These are phyloP conservation scores for Drosophila testacea DNA, from an alignment of 2,888 invertebrate genomes.

Conservation along the genomic window DNA sequence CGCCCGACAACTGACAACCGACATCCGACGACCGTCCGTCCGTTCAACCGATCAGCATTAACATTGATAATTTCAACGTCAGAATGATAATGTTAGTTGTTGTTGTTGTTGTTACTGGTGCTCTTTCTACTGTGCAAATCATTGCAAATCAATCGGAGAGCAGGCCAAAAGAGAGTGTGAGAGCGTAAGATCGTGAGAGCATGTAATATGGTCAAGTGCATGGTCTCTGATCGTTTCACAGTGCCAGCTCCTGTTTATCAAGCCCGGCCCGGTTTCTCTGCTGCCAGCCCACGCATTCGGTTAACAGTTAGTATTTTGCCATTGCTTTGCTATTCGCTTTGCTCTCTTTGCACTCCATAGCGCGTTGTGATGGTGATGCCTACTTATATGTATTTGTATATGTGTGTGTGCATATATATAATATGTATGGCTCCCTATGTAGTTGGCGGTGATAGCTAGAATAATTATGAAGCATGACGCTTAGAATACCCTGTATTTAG, in stretches of 20 bases:
- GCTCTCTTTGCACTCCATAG: slow-evolving; percentile 41
- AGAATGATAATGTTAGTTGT: slow-evolving; percentile 26
- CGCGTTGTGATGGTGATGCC: slow-evolving; percentile 22
- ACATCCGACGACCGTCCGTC: neutral
- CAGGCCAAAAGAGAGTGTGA: neutral
- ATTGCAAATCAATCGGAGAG: slow-evolving; percentile 19
- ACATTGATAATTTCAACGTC: slow-evolving; percentile 34
- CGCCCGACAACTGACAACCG: too few species aligned
- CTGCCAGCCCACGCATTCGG: slow-evolving; percentile 55
- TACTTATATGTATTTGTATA: slow-evolving; percentile 3
- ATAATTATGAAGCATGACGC: neutral
- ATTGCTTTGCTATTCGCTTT: slow-evolving; percentile 26
- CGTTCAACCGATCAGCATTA: slow-evolving; percentile 21
- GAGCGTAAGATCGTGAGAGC: slow-evolving; percentile 3
- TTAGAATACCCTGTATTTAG: slow-evolving; percentile 28
- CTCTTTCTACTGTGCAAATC: slow-evolving; percentile 28
- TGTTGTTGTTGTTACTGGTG: slow-evolving; percentile 2
- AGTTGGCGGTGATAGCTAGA: slow-evolving; percentile 10
- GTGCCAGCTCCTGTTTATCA: slow-evolving; percentile 14
- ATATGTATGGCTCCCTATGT: slow-evolving; percentile 11
- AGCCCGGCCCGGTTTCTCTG: slow-evolving; percentile 42
- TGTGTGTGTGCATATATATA: neutral
- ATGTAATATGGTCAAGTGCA: slow-evolving; percentile 39
- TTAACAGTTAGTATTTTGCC: slow-evolving; percentile 47
- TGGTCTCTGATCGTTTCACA: slow-evolving; percentile 11